Conservation (phyloP, 1,140 invertebrate species). For the Caenorhabditis briggsae region DNA sequence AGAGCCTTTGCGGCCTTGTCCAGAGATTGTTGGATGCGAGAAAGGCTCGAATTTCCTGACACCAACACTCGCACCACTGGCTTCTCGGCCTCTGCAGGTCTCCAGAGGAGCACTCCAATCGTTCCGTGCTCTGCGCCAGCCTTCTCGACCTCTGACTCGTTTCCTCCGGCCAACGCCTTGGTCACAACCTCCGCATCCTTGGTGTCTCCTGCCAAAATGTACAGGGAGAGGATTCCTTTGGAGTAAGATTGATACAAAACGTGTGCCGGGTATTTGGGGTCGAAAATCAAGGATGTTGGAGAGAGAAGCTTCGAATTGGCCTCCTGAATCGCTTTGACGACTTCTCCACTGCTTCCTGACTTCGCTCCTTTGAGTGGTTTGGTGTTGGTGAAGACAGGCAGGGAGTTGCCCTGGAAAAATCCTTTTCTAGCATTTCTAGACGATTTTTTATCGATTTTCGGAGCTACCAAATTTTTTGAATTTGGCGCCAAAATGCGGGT, state of each 20-base stretch:
- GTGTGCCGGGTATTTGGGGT: slow-evolving; percentile 19
- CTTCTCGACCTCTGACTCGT: slow-evolving; percentile 18
- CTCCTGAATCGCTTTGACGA: slow-evolving; percentile 34
- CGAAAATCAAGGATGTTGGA: neutral
- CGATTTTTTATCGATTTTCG: too few species aligned
- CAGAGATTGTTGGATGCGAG: neutral
- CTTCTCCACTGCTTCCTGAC: slow-evolving; percentile 18
- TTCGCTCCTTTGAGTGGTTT: slow-evolving; percentile 5
- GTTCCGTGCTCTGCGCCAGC: slow-evolving; percentile 11
- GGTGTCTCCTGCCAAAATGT: slow-evolving; percentile 21
- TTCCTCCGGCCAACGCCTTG: slow-evolving; percentile 12
- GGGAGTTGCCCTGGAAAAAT: neutral
- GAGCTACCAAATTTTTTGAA: too few species aligned
- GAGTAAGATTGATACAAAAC: neutral
- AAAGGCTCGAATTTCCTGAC: neutral
- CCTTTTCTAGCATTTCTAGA: too few species aligned
- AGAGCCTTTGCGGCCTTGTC: slow-evolving; percentile 19
- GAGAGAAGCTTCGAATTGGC: slow-evolving; percentile 18
- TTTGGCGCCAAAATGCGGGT: too few species aligned
- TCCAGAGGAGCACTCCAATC: slow-evolving; percentile 19
- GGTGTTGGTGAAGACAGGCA: neutral
- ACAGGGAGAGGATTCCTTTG: slow-evolving; percentile 26
- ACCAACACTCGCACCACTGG: neutral
- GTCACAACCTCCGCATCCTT: slow-evolving; percentile 21
- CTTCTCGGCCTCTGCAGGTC: neutral